phyloP scores from a whole-genome alignment of 2,797 vertebrate species.

The Clarias pachynema region DNA sequence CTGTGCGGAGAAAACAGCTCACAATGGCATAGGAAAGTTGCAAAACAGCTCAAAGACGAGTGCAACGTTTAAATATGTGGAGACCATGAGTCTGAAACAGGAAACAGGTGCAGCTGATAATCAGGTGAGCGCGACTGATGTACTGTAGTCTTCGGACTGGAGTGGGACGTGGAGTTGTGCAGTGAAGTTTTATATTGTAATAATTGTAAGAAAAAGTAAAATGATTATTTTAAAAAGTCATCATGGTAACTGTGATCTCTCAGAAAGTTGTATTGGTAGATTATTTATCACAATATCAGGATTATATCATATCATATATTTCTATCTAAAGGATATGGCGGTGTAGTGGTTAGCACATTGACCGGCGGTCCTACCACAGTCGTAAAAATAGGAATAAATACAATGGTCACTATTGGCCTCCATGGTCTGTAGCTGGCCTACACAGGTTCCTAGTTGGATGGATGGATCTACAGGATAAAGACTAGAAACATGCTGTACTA shows the following conservation, averaged over 20 bases:
- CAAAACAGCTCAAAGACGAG: neutral
- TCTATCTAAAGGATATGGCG: neutral
- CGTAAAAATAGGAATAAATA: too few relatives aligned
- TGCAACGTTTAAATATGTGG: neutral
- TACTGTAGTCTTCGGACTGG: neutral
- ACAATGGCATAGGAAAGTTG: neutral
- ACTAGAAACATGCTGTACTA: neutral
- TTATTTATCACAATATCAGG: neutral
- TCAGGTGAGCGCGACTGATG: neutral
- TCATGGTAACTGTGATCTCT: neutral
- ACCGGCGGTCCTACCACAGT: too few relatives aligned
- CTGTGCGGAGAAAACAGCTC: neutral
- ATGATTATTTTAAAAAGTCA: neutral
- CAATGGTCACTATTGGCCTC: too few relatives aligned
- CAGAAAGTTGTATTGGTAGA: neutral
- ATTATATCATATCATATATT: neutral
- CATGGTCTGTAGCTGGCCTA: too few relatives aligned
- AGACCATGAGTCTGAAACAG: neutral
- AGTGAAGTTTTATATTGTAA: too few relatives aligned
- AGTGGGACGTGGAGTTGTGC: neutral
- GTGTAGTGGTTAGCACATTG: too few relatives aligned
- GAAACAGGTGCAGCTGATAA: conserved; percentile 7
- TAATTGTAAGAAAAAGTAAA: neutral
- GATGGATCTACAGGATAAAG: neutral
- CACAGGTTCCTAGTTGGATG: too few relatives aligned